Evolutionary conservation across 1,140 invertebrate genomes (phyloP), one percentile per base, ranked within the genome.

Genomic region (Brachystomella parvula): DNA sequence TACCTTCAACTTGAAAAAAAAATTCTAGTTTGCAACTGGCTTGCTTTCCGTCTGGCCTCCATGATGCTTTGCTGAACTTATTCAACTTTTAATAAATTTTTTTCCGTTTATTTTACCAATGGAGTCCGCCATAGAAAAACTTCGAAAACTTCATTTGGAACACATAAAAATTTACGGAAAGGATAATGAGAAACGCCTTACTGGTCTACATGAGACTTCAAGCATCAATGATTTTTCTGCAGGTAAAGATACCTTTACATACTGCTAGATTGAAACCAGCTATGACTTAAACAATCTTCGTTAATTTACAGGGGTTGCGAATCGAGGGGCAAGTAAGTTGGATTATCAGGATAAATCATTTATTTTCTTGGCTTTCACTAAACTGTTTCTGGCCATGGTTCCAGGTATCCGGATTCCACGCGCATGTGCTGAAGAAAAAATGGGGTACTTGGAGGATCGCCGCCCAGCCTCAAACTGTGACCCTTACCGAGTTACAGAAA

Each of bases 401-500:
- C 84, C 75, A 89, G n/a, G 87, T 76, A 87, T 92, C 73, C 83
- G 90, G 58, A 92, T 93, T 76, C 89, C 91, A 17, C 83, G 89
- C 3, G 81, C 81, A 1, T 88, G 90, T 19, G 90, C 90, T 2
- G 90, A 93, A 73, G 88, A 92, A 1, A 88, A 89, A 73, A 87
- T 87, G 75, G 94, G 94, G 1, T 97, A 96, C 76, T 79, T 97
- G 65, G 94, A 98, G 77, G 94, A 98, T 78, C 82, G 94, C 66
- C 82, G 94, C 75, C 94, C 94, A 15, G 85, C 92, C 2, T 94
- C 92, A 67, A 97, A 97, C 79, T 92, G 90, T 76, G 93, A 96
- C 78, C 93, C 94, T 0, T 96, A 96, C 79, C 77, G 82, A 1
- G 89, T 92, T 0, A 80, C 82, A 63, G 82, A 89, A 72, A 84